Percentiles rank a stretch among this genome's conserved stretches.
Conservation (phyloP, 2,113 vertebrate species). For the Ammodramus savannarum region DNA sequence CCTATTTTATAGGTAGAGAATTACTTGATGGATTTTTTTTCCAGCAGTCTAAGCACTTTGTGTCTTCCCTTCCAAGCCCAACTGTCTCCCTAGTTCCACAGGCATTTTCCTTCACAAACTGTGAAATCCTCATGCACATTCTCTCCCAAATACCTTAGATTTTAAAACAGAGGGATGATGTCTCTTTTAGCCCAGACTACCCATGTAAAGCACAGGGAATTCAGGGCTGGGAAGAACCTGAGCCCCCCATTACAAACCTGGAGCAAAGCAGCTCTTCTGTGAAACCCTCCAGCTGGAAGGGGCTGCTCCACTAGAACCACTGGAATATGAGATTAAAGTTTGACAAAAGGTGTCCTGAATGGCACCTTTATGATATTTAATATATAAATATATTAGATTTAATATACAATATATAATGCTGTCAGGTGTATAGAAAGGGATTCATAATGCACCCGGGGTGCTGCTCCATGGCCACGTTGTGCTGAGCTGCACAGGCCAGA, state of each 20-base stretch:
- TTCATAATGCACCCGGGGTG: accelerated
- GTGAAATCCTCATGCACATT: background rate
- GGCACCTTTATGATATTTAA: background rate
- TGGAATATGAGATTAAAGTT: background rate
- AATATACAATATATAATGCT: too few relatives aligned
- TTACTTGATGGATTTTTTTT: constrained; percentile 55
- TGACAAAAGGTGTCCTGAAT: background rate
- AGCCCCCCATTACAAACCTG: accelerated
- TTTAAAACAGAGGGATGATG: background rate
- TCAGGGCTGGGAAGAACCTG: background rate
- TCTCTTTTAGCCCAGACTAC: background rate
- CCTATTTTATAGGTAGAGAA: constrained; percentile 60
- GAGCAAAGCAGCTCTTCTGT: background rate
- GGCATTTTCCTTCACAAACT: background rate
- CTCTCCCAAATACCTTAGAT: background rate
- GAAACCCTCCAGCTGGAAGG: background rate
- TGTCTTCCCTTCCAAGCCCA: background rate
- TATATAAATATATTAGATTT: background rate
- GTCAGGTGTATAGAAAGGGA: background rate
- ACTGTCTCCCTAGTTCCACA: background rate
- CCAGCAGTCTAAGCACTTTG: constrained; percentile 46
- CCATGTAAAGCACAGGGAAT: background rate
- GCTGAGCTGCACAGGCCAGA: background rate
- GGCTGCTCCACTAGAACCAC: background rate
- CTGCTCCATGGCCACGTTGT: accelerated